Evolutionary conservation across 2,113 vertebrate genomes (phyloP), one percentile per base, ranked within the genome.

Genomic region (Pterocles orientalis): DNA sequence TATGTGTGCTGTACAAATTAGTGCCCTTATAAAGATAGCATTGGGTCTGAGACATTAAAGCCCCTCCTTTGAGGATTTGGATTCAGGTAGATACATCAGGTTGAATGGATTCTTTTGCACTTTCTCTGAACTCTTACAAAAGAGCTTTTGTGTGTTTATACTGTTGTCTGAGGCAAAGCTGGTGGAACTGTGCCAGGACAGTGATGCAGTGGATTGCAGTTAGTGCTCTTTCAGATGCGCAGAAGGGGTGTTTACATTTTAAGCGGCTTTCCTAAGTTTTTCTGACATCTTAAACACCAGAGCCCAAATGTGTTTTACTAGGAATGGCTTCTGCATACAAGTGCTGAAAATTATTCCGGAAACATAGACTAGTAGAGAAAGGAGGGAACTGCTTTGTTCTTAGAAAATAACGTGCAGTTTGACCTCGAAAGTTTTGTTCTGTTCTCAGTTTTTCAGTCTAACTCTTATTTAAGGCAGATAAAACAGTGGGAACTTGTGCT

Each of bases 51-150:
- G 56, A 16, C 20, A 3, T 87, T 68, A 56, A 78, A 96, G 47
- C 65, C 66, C 61, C 57, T 80, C 84, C 64, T 92, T 29, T 78
- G 48, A 84, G 82, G 68, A 26, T 68, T n/a, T 88, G 82, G 62
- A 70, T 82, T 87, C 13, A 68, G 82, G 65, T 86, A 23, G 89
- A 31, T 69, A 18, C 58, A 73, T 81, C 85, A 62, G 64, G 70
- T 20, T 89, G 73, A 69, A 71, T 68, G 26, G 31, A 29, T 83
- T 72, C 62, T 70, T 94, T 68, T 94, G 95, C 77, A 92, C 94
- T 96, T 93, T 93, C 41, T 94, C 88, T 95, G 88, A 97, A 96
- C 95, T 57, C 81, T 76, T 47, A 50, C 61, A 56, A 95, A 95
- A 76, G 94, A 90, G 80, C 56, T 95, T 96, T 95, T 95, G 86